These are phyloP conservation scores for Hydractinia symbiolongicarpus DNA, from an alignment of 30 jellyfish, hydroid and myxozoan genomes.

Conservation along the genomic window DNA sequence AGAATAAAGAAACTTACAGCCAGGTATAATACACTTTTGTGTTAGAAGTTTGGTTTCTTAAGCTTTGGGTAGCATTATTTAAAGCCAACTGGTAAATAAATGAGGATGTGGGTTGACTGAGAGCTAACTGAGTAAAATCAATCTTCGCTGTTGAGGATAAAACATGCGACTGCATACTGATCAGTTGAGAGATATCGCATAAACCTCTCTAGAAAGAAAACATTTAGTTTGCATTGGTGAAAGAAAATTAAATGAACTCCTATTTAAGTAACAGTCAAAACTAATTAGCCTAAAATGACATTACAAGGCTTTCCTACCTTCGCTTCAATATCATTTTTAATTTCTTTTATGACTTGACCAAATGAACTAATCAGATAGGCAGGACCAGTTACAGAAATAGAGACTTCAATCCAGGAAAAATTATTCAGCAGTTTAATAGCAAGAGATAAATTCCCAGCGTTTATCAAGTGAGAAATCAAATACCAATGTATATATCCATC, in stretches of 20 bases:
- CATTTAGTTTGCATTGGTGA: neutral
- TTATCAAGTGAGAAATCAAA: slow-evolving; percentile 46
- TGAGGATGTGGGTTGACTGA: slow-evolving; percentile 23
- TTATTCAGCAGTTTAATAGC: slow-evolving; percentile 59
- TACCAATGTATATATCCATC: slow-evolving; percentile 67
- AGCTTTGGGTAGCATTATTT: neutral
- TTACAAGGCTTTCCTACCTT: neutral
- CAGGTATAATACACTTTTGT: slow-evolving; percentile 15
- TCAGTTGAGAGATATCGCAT: slow-evolving; percentile 1
- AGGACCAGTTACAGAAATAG: slow-evolving; percentile 58
- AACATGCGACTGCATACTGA: slow-evolving; percentile 32
- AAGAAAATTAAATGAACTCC: neutral
- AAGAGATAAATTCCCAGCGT: slow-evolving; percentile 32
- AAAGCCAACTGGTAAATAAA: slow-evolving; percentile 29
- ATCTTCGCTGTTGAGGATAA: neutral
- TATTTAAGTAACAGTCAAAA: neutral
- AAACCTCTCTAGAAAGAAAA: neutral
- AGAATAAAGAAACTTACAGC: slow-evolving; percentile 20
- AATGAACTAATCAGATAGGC: slow-evolving; percentile 65
- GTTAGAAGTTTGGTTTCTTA: neutral
- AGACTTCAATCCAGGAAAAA: slow-evolving; percentile 46
- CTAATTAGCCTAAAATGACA: neutral
- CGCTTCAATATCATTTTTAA: neutral
- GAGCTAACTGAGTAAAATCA: slow-evolving; percentile 38
- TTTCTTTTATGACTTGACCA: slow-evolving; percentile 26